Percentiles rank a stretch among this genome's conserved stretches.
These are phyloP conservation scores for Gobius niger DNA, from an alignment of 2,113 vertebrate species.

Conservation along the genomic window DNA sequence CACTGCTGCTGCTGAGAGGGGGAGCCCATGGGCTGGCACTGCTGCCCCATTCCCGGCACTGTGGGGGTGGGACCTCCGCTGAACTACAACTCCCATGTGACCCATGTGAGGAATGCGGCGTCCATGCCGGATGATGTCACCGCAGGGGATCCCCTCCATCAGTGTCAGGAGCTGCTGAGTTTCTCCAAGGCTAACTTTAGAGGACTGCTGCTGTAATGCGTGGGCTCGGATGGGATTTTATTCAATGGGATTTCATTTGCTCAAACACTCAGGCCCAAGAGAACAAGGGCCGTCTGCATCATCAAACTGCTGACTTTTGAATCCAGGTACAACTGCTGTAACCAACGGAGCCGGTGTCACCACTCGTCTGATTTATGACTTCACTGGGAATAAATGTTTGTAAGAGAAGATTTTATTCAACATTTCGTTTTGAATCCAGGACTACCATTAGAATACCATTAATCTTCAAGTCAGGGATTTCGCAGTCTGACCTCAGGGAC, in stretches of 20 bases:
- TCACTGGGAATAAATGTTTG: too few relatives aligned
- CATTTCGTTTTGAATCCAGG: too few relatives aligned
- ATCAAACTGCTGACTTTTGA: too few relatives aligned
- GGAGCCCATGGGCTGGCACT: constrained; percentile 47
- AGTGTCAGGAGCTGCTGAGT: background rate
- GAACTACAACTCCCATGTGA: constrained; percentile 45
- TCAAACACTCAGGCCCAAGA: too few relatives aligned
- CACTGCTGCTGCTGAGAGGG: constrained; percentile 42
- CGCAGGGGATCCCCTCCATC: constrained; percentile 41
- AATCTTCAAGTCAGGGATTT: too few relatives aligned
- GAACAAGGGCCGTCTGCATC: too few relatives aligned
- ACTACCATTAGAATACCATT: too few relatives aligned
- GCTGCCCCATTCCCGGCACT: constrained; percentile 42
- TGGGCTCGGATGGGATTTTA: background rate
- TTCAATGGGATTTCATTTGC: background rate
- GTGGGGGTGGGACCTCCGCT: constrained; percentile 41
- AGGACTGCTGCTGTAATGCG: background rate
- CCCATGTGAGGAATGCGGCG: constrained; percentile 8
- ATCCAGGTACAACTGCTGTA: too few relatives aligned
- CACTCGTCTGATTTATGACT: too few relatives aligned
- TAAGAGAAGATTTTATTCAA: too few relatives aligned
- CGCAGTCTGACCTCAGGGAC: too few relatives aligned
- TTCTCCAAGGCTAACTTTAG: background rate
- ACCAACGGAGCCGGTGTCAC: too few relatives aligned
- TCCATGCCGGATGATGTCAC: constrained; percentile 44